phyloP scores from a whole-genome alignment of 2,113 vertebrate species.

The Zeus faber region DNA sequence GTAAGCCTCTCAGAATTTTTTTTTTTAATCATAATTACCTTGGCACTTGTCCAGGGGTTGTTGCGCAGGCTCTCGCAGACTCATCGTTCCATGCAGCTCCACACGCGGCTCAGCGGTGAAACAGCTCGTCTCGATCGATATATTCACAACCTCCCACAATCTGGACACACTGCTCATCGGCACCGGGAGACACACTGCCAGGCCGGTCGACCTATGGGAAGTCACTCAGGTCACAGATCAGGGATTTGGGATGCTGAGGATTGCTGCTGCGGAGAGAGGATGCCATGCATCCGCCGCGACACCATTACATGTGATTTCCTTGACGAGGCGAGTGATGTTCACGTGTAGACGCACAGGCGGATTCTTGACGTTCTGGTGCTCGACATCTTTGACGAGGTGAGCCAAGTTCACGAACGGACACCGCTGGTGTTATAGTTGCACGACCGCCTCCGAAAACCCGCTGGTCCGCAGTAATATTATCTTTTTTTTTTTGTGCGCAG shows the following conservation, averaged over 20 bases:
- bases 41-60: conserved; percentile 13
- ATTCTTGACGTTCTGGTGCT: conserved; percentile 12
- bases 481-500: conserved; percentile 33
- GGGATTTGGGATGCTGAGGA: conserved; percentile 59
- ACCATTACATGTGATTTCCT: conserved; percentile 20
- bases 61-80: not conserved
- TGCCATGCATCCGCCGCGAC: conserved; percentile 56
- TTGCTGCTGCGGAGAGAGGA: conserved; percentile 60
- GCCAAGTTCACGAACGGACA: not conserved
- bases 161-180: conserved; percentile 47
- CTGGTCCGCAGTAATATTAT: not conserved
- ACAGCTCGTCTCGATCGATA: conserved; percentile 17
- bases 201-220: conserved; percentile 38
- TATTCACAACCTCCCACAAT: conserved; percentile 36
- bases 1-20: too few relatives aligned
- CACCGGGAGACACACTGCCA: conserved; percentile 13
- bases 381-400: not conserved
- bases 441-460: not conserved
- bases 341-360: conserved; percentile 24
- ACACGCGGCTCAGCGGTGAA: not conserved
- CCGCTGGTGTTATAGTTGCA: too few relatives aligned
- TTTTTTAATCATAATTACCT: not conserved
- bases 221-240: conserved; percentile 49
- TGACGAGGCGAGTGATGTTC: conserved; percentile 45
- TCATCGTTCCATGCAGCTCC: not conserved